These are phyloP conservation scores for Akabosia matsudoensis DNA, from an alignment of 1,140 invertebrate genomes.

Conservation along the genomic window DNA sequence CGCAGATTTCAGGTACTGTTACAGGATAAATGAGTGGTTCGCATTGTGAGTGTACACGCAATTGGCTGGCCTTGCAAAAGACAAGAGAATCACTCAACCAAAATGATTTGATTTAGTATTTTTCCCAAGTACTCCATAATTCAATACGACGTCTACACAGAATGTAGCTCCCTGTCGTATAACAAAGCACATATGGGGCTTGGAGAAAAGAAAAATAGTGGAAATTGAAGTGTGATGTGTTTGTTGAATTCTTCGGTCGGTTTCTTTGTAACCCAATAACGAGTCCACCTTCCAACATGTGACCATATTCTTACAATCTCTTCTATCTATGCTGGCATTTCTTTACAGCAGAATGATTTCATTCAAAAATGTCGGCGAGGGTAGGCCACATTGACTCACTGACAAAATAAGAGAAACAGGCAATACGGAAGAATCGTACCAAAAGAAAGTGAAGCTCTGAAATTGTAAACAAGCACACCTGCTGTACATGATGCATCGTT, in stretches of 20 bases:
- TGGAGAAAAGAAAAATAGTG: neutral
- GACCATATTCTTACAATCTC: no score
- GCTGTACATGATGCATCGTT: neutral
- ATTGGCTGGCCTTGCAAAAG: conserved; percentile 7
- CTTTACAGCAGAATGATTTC: no score
- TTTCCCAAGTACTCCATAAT: no score
- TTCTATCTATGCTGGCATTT: no score
- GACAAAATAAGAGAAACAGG: neutral
- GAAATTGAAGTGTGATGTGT: neutral
- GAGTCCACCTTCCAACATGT: neutral
- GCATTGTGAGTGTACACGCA: neutral
- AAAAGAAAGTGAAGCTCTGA: neutral
- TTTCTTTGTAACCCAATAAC: neutral
- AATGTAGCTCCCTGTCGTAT: neutral
- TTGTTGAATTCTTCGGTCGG: neutral
- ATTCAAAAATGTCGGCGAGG: neutral
- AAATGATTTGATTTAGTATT: conserved; percentile 21
- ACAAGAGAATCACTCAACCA: conserved; percentile 9
- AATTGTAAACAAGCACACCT: conserved; percentile 13
- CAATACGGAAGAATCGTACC: neutral
- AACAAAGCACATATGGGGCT: neutral
- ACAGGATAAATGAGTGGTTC: neutral
- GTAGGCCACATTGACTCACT: neutral
- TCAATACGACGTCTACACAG: neutral
- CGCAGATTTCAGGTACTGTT: neutral